Percentiles rank a stretch among this genome's conserved stretches.
These are phyloP conservation scores for Colletes latitarsis DNA, from an alignment of 1,140 invertebrate genomes.

Conservation along the genomic window DNA sequence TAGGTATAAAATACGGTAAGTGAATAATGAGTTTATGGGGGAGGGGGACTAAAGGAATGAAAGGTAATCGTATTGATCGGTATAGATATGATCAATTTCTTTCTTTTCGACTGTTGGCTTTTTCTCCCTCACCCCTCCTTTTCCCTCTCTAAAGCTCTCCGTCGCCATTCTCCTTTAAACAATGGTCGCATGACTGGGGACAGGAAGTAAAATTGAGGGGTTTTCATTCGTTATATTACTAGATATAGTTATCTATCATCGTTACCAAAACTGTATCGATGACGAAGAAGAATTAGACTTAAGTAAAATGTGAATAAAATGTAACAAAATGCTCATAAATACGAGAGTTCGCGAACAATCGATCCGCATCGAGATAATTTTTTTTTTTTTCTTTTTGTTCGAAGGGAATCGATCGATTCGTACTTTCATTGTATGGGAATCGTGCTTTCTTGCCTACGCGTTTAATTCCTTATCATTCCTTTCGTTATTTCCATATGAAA, in stretches of 20 bases:
- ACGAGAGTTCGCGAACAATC: slow-evolving; percentile 77
- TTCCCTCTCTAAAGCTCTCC: slow-evolving; percentile 21
- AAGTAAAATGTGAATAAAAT: slow-evolving; percentile 78
- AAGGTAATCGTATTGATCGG: slow-evolving; percentile 52
- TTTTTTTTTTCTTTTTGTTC: slow-evolving; percentile 31
- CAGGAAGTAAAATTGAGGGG: slow-evolving; percentile 62
- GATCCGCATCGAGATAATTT: slow-evolving; percentile 68
- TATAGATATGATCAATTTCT: slow-evolving; percentile 17
- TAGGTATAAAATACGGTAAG: slow-evolving; percentile 70
- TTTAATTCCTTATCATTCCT: slow-evolving; percentile 42
- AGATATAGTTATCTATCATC: slow-evolving; percentile 61
- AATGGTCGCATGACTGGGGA: slow-evolving; percentile 56
- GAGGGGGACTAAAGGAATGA: slow-evolving; percentile 57
- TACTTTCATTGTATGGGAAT: slow-evolving; percentile 50
- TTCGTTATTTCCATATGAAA: slow-evolving; percentile 17
- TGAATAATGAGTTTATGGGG: slow-evolving; percentile 57
- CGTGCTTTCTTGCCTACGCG: slow-evolving; percentile 9
- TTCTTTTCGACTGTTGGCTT: slow-evolving; percentile 36
- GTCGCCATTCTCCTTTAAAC: slow-evolving; percentile 26
- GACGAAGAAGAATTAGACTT: slow-evolving; percentile 72
- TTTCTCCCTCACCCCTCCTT: background rate
- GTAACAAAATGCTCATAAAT: slow-evolving; percentile 80
- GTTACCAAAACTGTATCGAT: slow-evolving; percentile 53
- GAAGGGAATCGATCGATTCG: slow-evolving; percentile 42
- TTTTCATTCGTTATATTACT: slow-evolving; percentile 76